A percentile compares a stretch with the other conserved stretches of the same genome.
Evolutionary conservation across 1,140 invertebrate species (phyloP).

Genomic region (Dysdera silvatica): DNA sequence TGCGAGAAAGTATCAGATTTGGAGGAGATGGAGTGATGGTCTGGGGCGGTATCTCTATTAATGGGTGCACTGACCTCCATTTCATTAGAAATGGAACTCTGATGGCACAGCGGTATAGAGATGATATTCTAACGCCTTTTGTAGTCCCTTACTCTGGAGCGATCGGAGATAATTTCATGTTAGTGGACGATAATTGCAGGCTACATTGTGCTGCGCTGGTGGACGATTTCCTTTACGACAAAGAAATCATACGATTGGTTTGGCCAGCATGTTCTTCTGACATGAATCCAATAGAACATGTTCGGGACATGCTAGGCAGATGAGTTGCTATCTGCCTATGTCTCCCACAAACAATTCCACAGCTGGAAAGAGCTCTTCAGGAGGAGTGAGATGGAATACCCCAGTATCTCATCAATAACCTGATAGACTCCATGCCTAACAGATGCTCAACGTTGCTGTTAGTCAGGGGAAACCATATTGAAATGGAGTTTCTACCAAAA

Average conservation of each 20-base stretch:
- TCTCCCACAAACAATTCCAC: too few relatives aligned
- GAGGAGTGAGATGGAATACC: too few relatives aligned
- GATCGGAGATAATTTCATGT: neutral
- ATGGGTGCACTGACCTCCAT: too few relatives aligned
- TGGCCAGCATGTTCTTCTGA: constrained; percentile 42
- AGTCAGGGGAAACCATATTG: too few relatives aligned
- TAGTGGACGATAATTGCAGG: constrained; percentile 29
- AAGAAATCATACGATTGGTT: constrained; percentile 33
- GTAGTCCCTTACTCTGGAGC: neutral
- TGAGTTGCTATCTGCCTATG: too few relatives aligned
- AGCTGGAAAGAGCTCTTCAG: too few relatives aligned
- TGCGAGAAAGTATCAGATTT: neutral
- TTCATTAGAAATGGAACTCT: neutral
- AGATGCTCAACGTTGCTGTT: too few relatives aligned
- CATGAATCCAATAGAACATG: constrained; percentile 42
- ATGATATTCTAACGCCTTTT: neutral
- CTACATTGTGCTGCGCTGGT: constrained; percentile 38
- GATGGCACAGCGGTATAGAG: neutral
- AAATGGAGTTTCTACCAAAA: too few relatives aligned
- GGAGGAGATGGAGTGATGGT: neutral
- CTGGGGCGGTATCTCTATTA: too few relatives aligned
- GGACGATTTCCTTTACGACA: constrained; percentile 29
- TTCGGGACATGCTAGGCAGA: constrained; percentile 41
- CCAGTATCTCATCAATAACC: too few relatives aligned
- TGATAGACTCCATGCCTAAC: too few relatives aligned